Evolutionary conservation across 2,113 vertebrate species (phyloP).

Genomic region (Neolamprologus tretocephalus): DNA sequence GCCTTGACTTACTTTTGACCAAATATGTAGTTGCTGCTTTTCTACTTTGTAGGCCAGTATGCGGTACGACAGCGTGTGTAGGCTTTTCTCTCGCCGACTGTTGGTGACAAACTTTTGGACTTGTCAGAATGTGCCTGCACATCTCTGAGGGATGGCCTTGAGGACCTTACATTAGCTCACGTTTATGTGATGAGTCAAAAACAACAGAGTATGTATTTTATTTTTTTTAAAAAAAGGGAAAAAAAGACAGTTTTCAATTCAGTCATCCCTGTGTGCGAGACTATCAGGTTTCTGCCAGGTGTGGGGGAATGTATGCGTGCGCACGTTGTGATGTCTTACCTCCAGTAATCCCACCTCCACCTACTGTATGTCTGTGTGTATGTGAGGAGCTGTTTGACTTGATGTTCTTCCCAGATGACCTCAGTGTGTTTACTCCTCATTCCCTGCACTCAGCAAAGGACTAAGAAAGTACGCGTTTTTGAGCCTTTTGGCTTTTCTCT

Average conservation of each 20-base stretch:
- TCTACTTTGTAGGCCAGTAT: background rate
- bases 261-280: background rate
- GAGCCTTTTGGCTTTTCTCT: background rate
- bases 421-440: slow-evolving; percentile 34
- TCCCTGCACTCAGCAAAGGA: slow-evolving; percentile 16
- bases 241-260: background rate
- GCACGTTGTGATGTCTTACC: background rate
- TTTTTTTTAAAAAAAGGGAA: fast-evolving
- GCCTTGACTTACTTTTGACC: background rate
- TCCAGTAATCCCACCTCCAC: slow-evolving; percentile 4
- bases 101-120: background rate
- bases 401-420: slow-evolving; percentile 51
- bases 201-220: background rate
- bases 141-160: background rate
- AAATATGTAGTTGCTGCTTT: background rate
- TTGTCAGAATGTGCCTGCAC: background rate
- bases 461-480: background rate
- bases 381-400: slow-evolving; percentile 42
- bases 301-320: background rate
- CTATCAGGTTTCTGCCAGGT: background rate
- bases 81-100: background rate
- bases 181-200: background rate
- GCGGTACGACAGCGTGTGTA: background rate
- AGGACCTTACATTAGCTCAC: background rate
- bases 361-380: background rate